Base-by-base conservation (phyloP, 1,140 invertebrate genomes). In the Lucilia sericata region DNA sequence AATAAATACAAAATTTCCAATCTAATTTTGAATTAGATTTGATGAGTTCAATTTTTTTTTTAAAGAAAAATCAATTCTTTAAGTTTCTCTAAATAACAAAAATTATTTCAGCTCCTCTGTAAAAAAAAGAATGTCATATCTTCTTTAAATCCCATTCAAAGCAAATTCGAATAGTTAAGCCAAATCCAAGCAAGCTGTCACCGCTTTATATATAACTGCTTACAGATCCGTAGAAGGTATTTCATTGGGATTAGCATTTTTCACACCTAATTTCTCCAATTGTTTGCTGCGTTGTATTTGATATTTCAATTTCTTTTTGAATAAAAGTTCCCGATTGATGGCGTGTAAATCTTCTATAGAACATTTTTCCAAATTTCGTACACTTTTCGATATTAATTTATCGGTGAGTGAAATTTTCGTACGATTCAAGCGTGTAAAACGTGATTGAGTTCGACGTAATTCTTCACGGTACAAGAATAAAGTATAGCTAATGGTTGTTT, bases 401-500 rank as follows among this genome's bases (percentile, higher is more conserved):
- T 89, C 88, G 34, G 88, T 89, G 70, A 89, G 88, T 42, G 86
- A 86, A 82, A 89, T 87, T 85, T 89, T 89, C 60, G 88, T 86
- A 75, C 88, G 88, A 36, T 88, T 87, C 74, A 89, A 51, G 42
- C 88, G 85, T 21, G 42, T n/a, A 65, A 87, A 87, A 21, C 30
- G 17, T 30, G 25, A 4, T 10, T 30, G 2, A 42, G 21, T 13
- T 7, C 34, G 74, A 34, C 21, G 21, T 21, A 74, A 34, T 74
- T 74, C 21, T 34, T 74, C 74, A n/a, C 21, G 74, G 14, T 74
- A 74, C 5, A 30, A 21, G 8, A 74, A 74, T 10, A 74, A 13
- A 12, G 74, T 30, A 74, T 74, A 74, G 10, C 19, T 74, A 10
- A 74, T 3, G 5, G 42, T 30, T 2, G 42, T 42, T 30, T 42